phyloP scores from a whole-genome alignment of 1,140 invertebrate species.

The Gryon sp. region DNA sequence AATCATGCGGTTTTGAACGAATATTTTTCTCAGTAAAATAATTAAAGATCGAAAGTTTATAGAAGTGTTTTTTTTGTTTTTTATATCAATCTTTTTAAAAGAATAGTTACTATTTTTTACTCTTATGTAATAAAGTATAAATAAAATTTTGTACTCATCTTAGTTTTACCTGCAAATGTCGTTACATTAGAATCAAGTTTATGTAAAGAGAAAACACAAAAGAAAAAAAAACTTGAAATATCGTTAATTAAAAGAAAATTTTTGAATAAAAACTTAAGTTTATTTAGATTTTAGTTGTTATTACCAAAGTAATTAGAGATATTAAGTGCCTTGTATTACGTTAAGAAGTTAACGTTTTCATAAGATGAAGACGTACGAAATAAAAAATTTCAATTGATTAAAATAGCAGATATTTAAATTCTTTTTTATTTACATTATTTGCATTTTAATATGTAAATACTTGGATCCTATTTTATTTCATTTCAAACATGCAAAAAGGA shows the following conservation, averaged over 20 bases:
- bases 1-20: constrained; percentile 32
- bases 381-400: too few relatives aligned
- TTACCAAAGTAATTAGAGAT: constrained; percentile 19
- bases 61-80: too few relatives aligned
- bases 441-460: too few relatives aligned
- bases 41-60: too few relatives aligned
- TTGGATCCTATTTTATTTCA: too few relatives aligned
- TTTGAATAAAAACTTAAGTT: not conserved
- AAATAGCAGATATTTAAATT: too few relatives aligned
- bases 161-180: not conserved
- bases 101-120: constrained; percentile 4
- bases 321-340: constrained; percentile 15
- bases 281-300: not conserved
- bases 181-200: constrained; percentile 2
- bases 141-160: constrained; percentile 3
- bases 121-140: constrained; percentile 26
- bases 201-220: too few relatives aligned
- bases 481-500: too few relatives aligned
- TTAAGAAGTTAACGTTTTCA: too few relatives aligned
- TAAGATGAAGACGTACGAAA: too few relatives aligned
- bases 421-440: too few relatives aligned
- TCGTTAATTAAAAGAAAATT: constrained; percentile 2
- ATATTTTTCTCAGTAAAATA: constrained; percentile 1
- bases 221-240: too few relatives aligned
- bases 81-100: constrained; percentile 18